These are phyloP conservation scores for Barnardius zonarius DNA, from an alignment of 2,113 vertebrate genomes.

Conservation along the genomic window DNA sequence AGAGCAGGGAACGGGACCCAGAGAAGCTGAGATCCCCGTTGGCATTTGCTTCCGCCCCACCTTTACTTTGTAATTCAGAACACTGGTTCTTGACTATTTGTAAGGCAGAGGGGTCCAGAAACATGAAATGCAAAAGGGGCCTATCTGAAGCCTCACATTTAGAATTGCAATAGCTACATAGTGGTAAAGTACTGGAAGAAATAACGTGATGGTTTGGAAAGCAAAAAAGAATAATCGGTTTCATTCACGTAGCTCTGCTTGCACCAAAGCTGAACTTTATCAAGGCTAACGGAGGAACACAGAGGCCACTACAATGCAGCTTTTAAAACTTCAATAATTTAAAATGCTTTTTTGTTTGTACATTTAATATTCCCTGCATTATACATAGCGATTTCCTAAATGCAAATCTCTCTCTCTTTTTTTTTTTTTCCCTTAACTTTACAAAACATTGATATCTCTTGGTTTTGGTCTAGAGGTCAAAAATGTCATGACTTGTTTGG, in stretches of 20 bases:
- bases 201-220: accelerated
- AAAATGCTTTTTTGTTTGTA: background rate
- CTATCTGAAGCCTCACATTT: background rate
- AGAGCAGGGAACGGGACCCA: background rate
- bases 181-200: background rate
- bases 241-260: background rate
- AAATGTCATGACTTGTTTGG: background rate
- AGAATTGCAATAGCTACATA: background rate
- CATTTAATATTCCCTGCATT: background rate
- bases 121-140: background rate
- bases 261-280: background rate
- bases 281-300: background rate
- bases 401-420: background rate
- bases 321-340: background rate
- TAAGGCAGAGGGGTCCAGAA: background rate
- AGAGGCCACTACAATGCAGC: background rate
- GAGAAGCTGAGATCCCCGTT: background rate
- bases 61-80: background rate
- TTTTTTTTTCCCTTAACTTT: background rate
- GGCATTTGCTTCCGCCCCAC: accelerated
- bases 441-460: background rate
- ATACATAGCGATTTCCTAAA: background rate
- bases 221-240: background rate
- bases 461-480: background rate
- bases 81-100: background rate